phyloP scores from a whole-genome alignment of 92 coral and sea anemone species.

The Epizoanthus rinbou region DNA sequence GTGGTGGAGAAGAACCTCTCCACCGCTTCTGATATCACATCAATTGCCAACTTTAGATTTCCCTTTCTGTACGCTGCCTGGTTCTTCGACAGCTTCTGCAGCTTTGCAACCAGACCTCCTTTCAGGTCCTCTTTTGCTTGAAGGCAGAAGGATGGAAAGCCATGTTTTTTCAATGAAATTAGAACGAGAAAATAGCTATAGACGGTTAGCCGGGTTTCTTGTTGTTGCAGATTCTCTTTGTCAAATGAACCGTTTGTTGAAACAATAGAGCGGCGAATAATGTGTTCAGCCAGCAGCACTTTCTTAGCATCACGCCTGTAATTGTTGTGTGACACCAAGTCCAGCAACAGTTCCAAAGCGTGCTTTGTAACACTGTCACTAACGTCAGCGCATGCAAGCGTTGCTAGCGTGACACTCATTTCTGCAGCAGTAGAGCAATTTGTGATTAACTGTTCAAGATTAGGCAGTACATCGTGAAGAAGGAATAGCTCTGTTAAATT shows the following conservation, averaged over 20 bases:
- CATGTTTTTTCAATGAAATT: background rate
- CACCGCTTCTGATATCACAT: too few relatives aligned
- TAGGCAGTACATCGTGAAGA: background rate
- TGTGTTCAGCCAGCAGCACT: constrained; percentile 8
- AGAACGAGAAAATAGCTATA: background rate
- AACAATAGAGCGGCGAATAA: background rate
- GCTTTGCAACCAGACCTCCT: too few relatives aligned
- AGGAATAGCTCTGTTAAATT: background rate
- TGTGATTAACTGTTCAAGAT: background rate
- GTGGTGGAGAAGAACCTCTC: too few relatives aligned
- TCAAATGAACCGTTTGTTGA: background rate
- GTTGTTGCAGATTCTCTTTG: background rate
- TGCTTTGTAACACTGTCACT: constrained; percentile 1
- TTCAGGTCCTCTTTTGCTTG: background rate
- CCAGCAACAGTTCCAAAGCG: background rate
- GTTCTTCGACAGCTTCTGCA: too few relatives aligned
- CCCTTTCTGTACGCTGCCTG: too few relatives aligned
- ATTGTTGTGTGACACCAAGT: constrained; percentile 16
- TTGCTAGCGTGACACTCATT: background rate
- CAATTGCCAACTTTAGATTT: too few relatives aligned
- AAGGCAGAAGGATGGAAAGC: background rate
- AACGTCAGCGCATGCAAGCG: constrained; percentile 11
- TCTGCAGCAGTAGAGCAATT: background rate
- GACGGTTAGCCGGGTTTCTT: background rate
- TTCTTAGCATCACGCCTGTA: background rate